Percentiles rank a stretch among this genome's conserved stretches.
Evolutionary conservation across 2,113 vertebrate species (phyloP).

Genomic region (Lagopus leucura): DNA sequence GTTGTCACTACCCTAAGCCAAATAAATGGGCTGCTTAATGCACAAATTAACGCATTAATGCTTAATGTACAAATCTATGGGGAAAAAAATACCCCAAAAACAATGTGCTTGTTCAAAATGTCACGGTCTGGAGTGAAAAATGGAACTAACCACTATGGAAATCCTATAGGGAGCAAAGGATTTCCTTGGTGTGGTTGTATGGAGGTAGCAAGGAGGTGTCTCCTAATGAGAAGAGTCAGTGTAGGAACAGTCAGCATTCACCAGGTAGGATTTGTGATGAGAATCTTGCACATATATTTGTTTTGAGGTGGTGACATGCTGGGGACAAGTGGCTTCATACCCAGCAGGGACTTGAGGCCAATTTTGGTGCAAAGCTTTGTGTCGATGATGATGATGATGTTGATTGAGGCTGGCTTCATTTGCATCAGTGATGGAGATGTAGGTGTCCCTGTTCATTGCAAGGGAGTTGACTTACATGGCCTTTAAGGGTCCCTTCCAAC

Average conservation of each 20-base stretch:
- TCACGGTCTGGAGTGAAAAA: rapidly evolving
- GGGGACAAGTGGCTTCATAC: not conserved
- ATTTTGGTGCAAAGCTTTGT: not conserved
- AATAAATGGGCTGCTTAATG: conserved; percentile 10
- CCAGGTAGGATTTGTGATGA: not conserved
- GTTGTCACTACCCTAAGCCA: not conserved
- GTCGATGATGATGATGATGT: not conserved
- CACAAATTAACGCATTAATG: not conserved
- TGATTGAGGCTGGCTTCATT: not conserved
- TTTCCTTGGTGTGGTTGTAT: not conserved
- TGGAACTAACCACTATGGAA: not conserved
- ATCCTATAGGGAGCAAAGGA: not conserved
- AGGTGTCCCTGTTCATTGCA: too few species aligned
- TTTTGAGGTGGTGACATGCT: not conserved
- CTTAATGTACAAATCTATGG: not conserved
- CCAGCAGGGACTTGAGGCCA: rapidly evolving
- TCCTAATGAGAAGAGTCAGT: not conserved
- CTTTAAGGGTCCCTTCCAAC: too few species aligned
- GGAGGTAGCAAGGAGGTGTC: not conserved
- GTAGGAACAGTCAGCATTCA: not conserved
- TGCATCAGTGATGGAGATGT: too few species aligned
- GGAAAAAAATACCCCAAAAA: not conserved
- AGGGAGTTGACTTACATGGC: too few species aligned
- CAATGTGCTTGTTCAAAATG: not conserved
- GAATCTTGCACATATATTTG: not conserved